Percentiles rank a stretch among this genome's conserved stretches.
These are phyloP conservation scores for Tenthredo scrophulariae DNA, from an alignment of 2,888 invertebrate genomes.

Conservation along the genomic window DNA sequence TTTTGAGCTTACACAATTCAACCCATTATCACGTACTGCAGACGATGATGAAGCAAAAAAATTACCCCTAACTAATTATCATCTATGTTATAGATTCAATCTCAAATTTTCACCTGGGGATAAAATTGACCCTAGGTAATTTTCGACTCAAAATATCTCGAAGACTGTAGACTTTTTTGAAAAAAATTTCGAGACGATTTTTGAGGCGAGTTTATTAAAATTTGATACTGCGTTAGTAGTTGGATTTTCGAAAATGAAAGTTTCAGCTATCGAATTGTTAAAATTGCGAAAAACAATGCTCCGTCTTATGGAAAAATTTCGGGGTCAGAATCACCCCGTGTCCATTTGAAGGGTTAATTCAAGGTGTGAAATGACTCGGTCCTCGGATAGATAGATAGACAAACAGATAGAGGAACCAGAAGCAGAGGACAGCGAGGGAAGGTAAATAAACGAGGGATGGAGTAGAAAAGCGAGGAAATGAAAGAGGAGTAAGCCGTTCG, in stretches of 20 bases:
- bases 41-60: too few relatives aligned
- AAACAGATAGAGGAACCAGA: background rate
- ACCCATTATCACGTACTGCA: background rate
- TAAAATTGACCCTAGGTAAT: too few relatives aligned
- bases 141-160: too few relatives aligned
- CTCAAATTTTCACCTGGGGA: too few relatives aligned
- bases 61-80: too few relatives aligned
- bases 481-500: conserved; percentile 36
- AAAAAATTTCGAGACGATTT: too few relatives aligned
- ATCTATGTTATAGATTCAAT: too few relatives aligned
- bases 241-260: too few relatives aligned
- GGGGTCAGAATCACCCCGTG: background rate
- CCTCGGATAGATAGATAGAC: background rate
- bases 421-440: background rate
- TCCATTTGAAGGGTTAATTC: background rate
- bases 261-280: background rate
- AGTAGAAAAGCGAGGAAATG: background rate
- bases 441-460: background rate
- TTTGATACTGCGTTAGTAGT: too few relatives aligned
- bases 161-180: too few relatives aligned
- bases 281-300: background rate
- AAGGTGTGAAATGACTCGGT: background rate
- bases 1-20: too few relatives aligned
- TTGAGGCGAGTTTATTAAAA: too few relatives aligned
- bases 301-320: background rate